A percentile compares a stretch with the other conserved stretches of the same genome.
Evolutionary conservation across 2,113 vertebrate genomes (phyloP).

Genomic region (Calyptomena viridis): DNA sequence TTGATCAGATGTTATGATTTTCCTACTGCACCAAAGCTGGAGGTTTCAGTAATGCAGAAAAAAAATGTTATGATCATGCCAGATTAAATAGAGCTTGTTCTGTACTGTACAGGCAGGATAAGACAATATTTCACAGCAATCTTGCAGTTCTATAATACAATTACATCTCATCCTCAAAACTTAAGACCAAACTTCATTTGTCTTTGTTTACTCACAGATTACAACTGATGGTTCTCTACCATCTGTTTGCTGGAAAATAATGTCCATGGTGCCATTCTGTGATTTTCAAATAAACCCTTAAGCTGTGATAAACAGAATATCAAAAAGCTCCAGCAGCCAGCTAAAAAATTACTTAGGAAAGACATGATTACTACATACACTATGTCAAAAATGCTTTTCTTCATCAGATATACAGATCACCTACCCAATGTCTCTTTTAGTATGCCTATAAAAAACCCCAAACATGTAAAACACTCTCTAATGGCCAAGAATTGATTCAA

Average conservation of each 20-base stretch:
- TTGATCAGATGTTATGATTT: not conserved
- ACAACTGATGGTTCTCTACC: not conserved
- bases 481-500: not conserved
- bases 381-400: not conserved
- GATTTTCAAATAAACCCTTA: not conserved
- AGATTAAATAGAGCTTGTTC: not conserved
- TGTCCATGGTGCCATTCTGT: not conserved
- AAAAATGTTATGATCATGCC: not conserved
- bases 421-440: not conserved
- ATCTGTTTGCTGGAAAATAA: not conserved
- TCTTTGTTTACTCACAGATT: not conserved
- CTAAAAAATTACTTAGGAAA: not conserved
- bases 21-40: not conserved
- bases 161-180: not conserved
- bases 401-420: not conserved
- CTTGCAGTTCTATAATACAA: not conserved
- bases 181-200: not conserved
- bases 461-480: not conserved
- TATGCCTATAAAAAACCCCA: accelerated
- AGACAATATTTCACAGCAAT: not conserved
- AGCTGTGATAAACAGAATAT: not conserved
- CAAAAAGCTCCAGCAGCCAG: not conserved
- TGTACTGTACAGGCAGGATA: not conserved
- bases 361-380: not conserved
- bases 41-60: not conserved